A percentile compares a stretch with the other conserved stretches of the same genome.
Evolutionary conservation across 2,113 vertebrate genomes (phyloP).

Genomic region (Malurus cyaneus): DNA sequence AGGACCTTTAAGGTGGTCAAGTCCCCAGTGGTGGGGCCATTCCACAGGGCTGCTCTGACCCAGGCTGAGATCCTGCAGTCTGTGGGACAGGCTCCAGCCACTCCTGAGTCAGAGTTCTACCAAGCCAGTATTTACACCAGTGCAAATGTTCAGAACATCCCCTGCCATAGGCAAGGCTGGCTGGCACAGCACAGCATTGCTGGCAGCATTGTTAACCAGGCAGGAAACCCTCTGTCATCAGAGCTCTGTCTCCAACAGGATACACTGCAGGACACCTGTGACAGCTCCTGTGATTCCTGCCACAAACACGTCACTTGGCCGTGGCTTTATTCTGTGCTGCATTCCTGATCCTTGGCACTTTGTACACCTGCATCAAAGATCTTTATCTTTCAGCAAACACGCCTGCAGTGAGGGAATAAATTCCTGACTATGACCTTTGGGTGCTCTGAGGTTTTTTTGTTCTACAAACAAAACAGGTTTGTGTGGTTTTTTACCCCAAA

Average conservation of each 20-base stretch:
- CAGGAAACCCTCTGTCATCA: not conserved
- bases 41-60: not conserved
- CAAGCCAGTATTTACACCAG: not conserved
- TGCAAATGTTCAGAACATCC: not conserved
- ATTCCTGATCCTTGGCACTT: slow-evolving; percentile 22
- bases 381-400: slow-evolving; percentile 51
- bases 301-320: not conserved
- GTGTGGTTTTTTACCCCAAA: not conserved
- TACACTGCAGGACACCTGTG: not conserved
- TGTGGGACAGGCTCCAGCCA: not conserved
- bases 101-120: not conserved
- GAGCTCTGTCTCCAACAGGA: not conserved
- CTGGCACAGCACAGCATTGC: not conserved
- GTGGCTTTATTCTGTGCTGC: not conserved
- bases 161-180: not conserved
- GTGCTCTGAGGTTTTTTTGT: not conserved
- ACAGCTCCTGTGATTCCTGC: not conserved
- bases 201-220: not conserved
- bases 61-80: accelerated
- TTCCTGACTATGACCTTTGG: slow-evolving; percentile 27
- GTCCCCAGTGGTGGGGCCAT: not conserved
- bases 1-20: not conserved
- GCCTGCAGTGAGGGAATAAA: not conserved
- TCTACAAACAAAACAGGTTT: not conserved
- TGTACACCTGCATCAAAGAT: slow-evolving; percentile 43